A percentile compares a stretch with the other conserved stretches of the same genome.
phyloP scores from a whole-genome alignment of 2,113 vertebrate species.

The Falcunculus frontatus region DNA sequence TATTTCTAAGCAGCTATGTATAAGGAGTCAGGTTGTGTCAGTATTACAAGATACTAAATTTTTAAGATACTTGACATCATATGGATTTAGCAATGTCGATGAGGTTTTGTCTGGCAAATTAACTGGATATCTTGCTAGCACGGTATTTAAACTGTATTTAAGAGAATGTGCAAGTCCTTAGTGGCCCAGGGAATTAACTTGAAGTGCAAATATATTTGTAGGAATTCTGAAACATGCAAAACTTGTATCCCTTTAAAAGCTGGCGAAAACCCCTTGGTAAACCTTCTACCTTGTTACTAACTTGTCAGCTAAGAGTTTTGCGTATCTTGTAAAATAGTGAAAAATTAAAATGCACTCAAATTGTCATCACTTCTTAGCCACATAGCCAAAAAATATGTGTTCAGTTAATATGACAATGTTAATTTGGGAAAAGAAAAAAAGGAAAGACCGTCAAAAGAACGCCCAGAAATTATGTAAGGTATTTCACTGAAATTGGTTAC shows the following conservation, averaged over 20 bases:
- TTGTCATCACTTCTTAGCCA: not conserved
- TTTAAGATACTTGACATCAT: not conserved
- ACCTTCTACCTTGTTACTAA: not conserved
- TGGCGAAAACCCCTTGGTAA: not conserved
- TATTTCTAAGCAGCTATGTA: not conserved
- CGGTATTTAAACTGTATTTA: not conserved
- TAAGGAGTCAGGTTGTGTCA: not conserved
- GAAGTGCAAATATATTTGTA: not conserved
- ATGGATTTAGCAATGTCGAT: not conserved
- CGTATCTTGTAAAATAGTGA: not conserved
- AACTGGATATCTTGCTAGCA: not conserved
- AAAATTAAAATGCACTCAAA: not conserved
- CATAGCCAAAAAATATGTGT: not conserved
- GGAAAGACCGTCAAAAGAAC: not conserved
- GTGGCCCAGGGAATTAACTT: not conserved
- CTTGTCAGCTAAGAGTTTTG: not conserved
- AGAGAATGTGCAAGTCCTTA: not conserved
- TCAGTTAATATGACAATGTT: not conserved
- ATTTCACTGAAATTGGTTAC: not conserved
- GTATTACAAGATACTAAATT: not conserved
- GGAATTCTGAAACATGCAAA: not conserved
- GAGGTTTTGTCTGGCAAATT: not conserved
- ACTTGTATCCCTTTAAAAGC: not conserved
- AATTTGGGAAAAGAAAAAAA: not conserved
- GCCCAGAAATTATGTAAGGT: not conserved